Evolutionary conservation across 2,888 invertebrate species (phyloP).

Genomic region (Eristalis tenax): DNA sequence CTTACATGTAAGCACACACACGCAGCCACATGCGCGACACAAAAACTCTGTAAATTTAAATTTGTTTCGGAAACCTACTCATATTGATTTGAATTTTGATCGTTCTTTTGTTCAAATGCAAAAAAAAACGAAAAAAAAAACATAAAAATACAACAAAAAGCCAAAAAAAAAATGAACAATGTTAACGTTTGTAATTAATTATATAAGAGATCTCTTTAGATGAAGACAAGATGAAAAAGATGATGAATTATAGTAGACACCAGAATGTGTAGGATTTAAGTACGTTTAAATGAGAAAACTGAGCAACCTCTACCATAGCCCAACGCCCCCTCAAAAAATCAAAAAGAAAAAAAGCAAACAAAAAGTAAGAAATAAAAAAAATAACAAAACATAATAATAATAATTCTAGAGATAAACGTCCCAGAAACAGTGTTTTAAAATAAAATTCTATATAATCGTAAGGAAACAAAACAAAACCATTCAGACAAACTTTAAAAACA

Average conservation of each 20-base stretch:
- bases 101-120: constrained; percentile 18
- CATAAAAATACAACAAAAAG: too few species aligned
- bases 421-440: constrained; percentile 59
- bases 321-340: constrained; percentile 60
- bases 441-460: constrained; percentile 32
- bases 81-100: neutral
- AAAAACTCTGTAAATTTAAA: constrained; percentile 32
- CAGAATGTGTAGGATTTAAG: constrained; percentile 8
- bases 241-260: constrained; percentile 9
- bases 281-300: constrained; percentile 45
- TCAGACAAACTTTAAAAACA: neutral
- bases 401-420: constrained; percentile 40
- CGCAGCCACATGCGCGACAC: neutral
- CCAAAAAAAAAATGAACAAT: constrained; percentile 33
- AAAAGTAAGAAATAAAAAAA: neutral
- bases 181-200: constrained; percentile 67
- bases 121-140: constrained; percentile 23
- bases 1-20: constrained; percentile 17
- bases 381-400: constrained; percentile 7
- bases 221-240: neutral
- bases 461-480: constrained; percentile 13
- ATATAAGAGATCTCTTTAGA: constrained; percentile 61
- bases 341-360: neutral
- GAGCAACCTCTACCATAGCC: constrained; percentile 66
- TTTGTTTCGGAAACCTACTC: neutral